Conservation (phyloP, 2,113 vertebrate species). For the Aix galericulata region DNA sequence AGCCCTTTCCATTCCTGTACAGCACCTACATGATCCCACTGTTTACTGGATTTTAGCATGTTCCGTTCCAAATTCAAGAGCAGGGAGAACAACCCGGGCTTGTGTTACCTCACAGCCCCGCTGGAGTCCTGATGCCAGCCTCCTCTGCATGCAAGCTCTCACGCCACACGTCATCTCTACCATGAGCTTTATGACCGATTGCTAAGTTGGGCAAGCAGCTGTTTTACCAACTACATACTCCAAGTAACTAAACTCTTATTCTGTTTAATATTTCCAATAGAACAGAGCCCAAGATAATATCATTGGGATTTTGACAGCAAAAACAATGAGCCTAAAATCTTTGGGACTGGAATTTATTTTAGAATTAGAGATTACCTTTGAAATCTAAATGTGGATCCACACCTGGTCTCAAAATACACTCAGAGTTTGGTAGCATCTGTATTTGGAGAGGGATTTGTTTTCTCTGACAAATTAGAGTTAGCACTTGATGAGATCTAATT, state of each 20-base stretch:
- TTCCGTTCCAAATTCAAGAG: neutral
- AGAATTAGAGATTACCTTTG: neutral
- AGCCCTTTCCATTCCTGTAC: neutral
- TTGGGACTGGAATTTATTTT: neutral
- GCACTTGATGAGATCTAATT: neutral
- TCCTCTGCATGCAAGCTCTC: neutral
- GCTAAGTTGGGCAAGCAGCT: neutral
- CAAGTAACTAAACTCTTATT: neutral
- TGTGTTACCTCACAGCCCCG: accelerated
- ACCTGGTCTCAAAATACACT: neutral
- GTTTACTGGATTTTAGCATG: neutral
- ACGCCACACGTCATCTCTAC: accelerated
- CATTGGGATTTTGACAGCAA: neutral
- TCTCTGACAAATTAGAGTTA: neutral
- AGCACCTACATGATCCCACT: neutral
- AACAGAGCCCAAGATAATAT: neutral
- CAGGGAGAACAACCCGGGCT: neutral
- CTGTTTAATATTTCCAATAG: neutral
- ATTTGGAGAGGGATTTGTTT: neutral
- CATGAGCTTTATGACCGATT: neutral
- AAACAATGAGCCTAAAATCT: neutral
- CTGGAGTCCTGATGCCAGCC: neutral
- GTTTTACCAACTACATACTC: neutral
- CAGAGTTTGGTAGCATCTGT: neutral
- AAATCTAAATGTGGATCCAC: neutral